Conservation (phyloP, 2,113 vertebrate genomes). For the Podarcis cretensis region DNA sequence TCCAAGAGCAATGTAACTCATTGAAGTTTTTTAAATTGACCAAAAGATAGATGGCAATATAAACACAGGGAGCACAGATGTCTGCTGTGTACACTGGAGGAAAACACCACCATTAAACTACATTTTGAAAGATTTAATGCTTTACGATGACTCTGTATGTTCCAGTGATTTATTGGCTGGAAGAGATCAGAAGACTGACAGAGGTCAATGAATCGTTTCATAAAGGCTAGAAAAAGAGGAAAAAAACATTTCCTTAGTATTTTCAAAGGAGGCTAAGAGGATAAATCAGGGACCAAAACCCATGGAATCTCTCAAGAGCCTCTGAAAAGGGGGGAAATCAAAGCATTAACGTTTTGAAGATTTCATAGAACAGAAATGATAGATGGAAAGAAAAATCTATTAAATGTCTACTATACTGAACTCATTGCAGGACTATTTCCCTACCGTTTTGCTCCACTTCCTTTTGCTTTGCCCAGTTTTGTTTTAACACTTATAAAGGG, state of each 20-base stretch:
- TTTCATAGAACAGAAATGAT: not conserved
- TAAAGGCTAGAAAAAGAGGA: not conserved
- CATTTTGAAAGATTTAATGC: conserved; percentile 1
- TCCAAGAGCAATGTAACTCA: conserved; percentile 2
- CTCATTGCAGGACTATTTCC: not conserved
- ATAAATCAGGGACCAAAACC: not conserved
- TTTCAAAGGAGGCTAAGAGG: conserved; percentile 9
- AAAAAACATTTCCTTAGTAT: conserved; percentile 9
- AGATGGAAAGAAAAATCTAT: not conserved
- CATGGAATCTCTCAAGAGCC: not conserved
- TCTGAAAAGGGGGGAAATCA: not conserved
- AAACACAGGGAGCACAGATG: not conserved
- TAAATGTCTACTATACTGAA: not conserved
- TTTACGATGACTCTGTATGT: not conserved
- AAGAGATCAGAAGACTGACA: conserved; percentile 26
- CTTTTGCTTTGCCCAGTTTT: not conserved
- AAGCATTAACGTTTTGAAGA: conserved; percentile 21
- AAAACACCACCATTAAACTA: not conserved
- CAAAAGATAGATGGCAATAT: not conserved
- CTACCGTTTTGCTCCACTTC: not conserved
- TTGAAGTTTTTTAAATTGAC: not conserved
- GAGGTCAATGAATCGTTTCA: not conserved
- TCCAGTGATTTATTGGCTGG: conserved; percentile 22
- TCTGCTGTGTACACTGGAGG: not conserved
- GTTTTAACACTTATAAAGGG: not conserved